A percentile compares a stretch with the other conserved stretches of the same genome.
Evolutionary conservation across 1,140 invertebrate species (phyloP).

Genomic region (Drosophila sechellia): DNA sequence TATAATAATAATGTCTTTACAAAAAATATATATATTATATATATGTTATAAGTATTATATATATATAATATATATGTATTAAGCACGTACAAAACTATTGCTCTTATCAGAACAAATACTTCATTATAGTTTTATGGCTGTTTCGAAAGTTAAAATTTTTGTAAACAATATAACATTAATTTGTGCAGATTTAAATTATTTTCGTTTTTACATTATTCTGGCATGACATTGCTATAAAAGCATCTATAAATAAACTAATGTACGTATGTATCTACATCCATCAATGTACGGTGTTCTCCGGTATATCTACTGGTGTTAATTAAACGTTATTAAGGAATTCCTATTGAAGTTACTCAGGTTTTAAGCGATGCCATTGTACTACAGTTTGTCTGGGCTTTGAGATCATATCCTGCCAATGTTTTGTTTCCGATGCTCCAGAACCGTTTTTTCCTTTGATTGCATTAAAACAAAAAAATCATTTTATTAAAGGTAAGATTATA

Average conservation of each 20-base stretch:
- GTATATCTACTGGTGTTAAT: constrained; percentile 18
- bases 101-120: constrained; percentile 27
- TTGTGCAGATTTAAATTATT: constrained; percentile 39
- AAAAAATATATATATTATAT: not conserved
- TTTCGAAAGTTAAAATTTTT: not conserved
- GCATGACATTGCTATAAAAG: constrained; percentile 17
- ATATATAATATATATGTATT: too few species aligned
- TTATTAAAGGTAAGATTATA: not conserved
- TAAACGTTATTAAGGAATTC: constrained; percentile 5
- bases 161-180: constrained; percentile 19
- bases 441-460: constrained; percentile 90
- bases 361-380: constrained; percentile 95
- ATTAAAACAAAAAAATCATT: not conserved
- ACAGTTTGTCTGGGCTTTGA: constrained; percentile 96
- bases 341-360: constrained; percentile 89
- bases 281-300: constrained; percentile 9
- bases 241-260: constrained; percentile 33
- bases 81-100: constrained; percentile 41
- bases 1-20: constrained; percentile 7
- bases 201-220: not conserved
- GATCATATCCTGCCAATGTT: constrained; percentile 98
- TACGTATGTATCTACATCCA: constrained; percentile 36
- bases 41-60: too few species aligned
- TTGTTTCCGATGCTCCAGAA: constrained; percentile 95
- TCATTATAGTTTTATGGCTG: constrained; percentile 3